Conservation (phyloP, 2,888 invertebrate genomes). For the Choreutis nemorana region DNA sequence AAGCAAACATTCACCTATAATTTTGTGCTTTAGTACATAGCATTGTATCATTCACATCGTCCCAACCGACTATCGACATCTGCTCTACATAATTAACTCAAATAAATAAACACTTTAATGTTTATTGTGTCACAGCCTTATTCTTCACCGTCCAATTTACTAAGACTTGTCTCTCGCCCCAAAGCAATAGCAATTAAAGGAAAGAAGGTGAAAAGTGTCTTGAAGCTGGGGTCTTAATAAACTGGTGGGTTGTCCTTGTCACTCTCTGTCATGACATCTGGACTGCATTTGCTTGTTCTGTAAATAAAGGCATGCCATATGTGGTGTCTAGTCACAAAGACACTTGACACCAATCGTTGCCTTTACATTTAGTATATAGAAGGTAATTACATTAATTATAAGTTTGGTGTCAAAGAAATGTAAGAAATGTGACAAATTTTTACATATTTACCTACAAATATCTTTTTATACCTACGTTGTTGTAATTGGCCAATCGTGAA, state of each 20-base stretch:
- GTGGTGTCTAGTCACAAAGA: too few species aligned
- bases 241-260: constrained; percentile 45
- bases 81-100: constrained; percentile 39
- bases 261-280: constrained; percentile 53
- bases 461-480: too few species aligned
- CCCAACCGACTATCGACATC: too few species aligned
- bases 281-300: constrained; percentile 47
- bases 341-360: too few species aligned
- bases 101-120: constrained; percentile 48
- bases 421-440: too few species aligned
- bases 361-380: too few species aligned
- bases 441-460: too few species aligned
- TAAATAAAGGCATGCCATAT: constrained; percentile 54
- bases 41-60: too few species aligned
- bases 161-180: constrained; percentile 15
- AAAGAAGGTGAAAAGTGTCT: constrained; percentile 1
- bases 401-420: too few species aligned
- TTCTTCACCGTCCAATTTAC: constrained; percentile 21
- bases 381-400: too few species aligned
- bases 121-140: constrained; percentile 54
- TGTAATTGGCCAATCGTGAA: too few species aligned
- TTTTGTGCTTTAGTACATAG: constrained; percentile 14
- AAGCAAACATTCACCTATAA: not conserved
- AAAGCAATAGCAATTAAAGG: not conserved
- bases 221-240: constrained; percentile 14